phyloP scores from a whole-genome alignment of 2,113 vertebrate species.

The Gobius niger region DNA sequence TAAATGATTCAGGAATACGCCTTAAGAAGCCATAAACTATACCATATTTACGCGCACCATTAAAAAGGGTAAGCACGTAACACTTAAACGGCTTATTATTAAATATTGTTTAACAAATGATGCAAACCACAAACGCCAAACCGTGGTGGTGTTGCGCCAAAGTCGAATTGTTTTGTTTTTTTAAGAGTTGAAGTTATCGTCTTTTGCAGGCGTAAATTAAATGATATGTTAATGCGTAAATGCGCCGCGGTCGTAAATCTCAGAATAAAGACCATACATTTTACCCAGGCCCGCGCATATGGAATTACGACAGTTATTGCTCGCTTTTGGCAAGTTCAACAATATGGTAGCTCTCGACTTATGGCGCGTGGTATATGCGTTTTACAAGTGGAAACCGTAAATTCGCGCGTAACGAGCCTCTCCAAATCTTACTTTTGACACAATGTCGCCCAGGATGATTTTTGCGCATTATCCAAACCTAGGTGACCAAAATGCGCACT shows the following conservation, averaged over 20 bases:
- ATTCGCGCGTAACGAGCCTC: neutral
- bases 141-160: too few relatives aligned
- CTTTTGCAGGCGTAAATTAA: neutral
- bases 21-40: too few relatives aligned
- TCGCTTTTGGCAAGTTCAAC: neutral
- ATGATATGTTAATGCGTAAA: neutral
- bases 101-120: too few relatives aligned
- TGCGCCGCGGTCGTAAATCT: neutral
- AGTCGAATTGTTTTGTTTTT: too few relatives aligned
- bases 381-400: neutral
- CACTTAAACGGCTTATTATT: too few relatives aligned
- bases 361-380: neutral
- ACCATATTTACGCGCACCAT: too few relatives aligned
- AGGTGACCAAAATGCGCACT: neutral
- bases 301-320: neutral
- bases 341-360: neutral
- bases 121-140: too few relatives aligned
- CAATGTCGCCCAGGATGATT: neutral
- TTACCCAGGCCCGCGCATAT: neutral
- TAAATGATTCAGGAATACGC: too few relatives aligned
- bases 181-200: too few relatives aligned
- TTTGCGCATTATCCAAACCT: neutral
- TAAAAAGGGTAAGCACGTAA: too few relatives aligned
- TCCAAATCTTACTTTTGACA: too few relatives aligned
- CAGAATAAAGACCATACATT: neutral